A percentile compares a stretch with the other conserved stretches of the same genome.
Conservation (phyloP, 2,888 invertebrate genomes). For the Netelia melanura region DNA sequence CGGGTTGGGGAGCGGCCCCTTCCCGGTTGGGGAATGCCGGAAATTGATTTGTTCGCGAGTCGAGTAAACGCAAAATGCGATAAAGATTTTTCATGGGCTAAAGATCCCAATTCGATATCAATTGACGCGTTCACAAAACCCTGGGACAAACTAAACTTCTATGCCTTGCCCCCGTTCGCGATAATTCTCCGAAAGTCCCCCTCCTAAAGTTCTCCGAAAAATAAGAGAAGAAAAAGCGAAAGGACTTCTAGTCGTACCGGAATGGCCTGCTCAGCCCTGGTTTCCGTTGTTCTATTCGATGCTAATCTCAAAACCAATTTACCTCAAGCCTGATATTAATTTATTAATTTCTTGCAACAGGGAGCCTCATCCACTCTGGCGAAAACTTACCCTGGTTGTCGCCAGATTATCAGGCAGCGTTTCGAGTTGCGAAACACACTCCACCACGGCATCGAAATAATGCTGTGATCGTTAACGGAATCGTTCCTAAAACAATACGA, state of each 20-base stretch:
- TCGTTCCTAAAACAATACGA: slow-evolving; percentile 36
- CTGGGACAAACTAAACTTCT: slow-evolving; percentile 43
- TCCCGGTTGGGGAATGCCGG: neutral
- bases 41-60: slow-evolving; percentile 59
- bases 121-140: slow-evolving; percentile 53
- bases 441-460: neutral
- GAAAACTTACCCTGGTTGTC: slow-evolving; percentile 55
- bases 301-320: slow-evolving; percentile 28
- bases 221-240: slow-evolving; percentile 32
- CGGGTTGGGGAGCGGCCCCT: too few species aligned
- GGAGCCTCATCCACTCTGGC: slow-evolving; percentile 18
- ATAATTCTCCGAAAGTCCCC: slow-evolving; percentile 18
- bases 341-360: slow-evolving; percentile 42
- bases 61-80: slow-evolving; percentile 44
- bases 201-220: slow-evolving; percentile 23
- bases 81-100: slow-evolving; percentile 44
- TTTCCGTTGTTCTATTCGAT: slow-evolving; percentile 49
- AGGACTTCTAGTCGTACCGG: slow-evolving; percentile 51
- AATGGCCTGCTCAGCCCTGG: slow-evolving; percentile 60
- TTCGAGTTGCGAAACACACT: neutral
- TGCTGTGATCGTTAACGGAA: slow-evolving; percentile 28
- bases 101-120: slow-evolving; percentile 31
- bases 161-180: slow-evolving; percentile 56
- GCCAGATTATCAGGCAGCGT: slow-evolving; percentile 45
- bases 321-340: slow-evolving; percentile 41